Evolutionary conservation across 23 tunicate genomes (phyloP), one percentile per base, ranked within the genome.

Genomic region (Halocynthia aurantium): DNA sequence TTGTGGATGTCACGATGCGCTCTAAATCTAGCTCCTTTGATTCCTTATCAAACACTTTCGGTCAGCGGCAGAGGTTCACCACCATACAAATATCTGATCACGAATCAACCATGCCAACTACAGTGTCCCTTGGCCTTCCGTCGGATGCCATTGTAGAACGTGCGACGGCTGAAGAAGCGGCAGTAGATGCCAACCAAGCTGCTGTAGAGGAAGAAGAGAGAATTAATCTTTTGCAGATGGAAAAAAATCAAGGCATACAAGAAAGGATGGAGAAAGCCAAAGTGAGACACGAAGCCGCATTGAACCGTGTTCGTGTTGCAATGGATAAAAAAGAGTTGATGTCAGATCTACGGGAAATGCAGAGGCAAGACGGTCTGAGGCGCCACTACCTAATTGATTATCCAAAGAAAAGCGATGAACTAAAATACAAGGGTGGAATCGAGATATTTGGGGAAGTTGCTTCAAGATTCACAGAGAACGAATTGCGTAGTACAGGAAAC

Each of bases 251-350:
- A 13, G 78, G 64, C 22, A 49, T 54, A 8, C 62, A 74, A 20
- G 78, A 74, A 54, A 54, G 78, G 22, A 74, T 74, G 78, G 78
- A 74, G 31, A 74, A 74, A 54, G 63, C 78, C 54, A 74, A 54
- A 74, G 78, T 74, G 19, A 53, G 78, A 21, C 78, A 74, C 78
- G 8, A 74, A 64, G 78, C 63, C 31, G 78, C 78, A 10, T 56
- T 74, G 78, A 64, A 74, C 6, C 50, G 20, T 17, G 78, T 64
- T 19, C 55, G 78, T 5, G 64, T 74, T 8, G 78, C 55, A 19
- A 52, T 22, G 22, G 78, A 74, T 8, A 74, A 64, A 22, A 74
- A 74, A 56, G 56, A 53, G 15, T 56, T 74, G 63, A 55, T 74
- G 78, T 22, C 20, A 8, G 78, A 74, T 54, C 56, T 74, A 49